Evolutionary conservation across 2,888 invertebrate species (phyloP), one percentile per base, ranked within the genome.

Genomic region (Agrochola litura): DNA sequence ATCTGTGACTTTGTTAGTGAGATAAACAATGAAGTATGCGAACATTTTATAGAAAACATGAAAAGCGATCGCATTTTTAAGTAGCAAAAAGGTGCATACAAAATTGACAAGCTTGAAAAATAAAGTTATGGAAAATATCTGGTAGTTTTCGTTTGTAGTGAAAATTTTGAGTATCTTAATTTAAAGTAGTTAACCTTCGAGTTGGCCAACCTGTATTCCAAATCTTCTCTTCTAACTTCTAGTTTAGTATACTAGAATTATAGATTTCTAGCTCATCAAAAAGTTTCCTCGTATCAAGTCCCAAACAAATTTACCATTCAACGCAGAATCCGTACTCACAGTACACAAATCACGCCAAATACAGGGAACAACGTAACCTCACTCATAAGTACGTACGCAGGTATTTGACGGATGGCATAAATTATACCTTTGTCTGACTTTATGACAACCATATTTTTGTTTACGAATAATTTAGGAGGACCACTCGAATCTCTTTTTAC

Each of bases 401-500:
- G 73, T 83, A 84, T 76, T 83, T 85, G 83, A 82, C 73, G 81
- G 79, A 81, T 86, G 60, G 79, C 76, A 88, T 85, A 88, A 87
- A 87, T 86, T 85, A 87, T 80, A 87, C 88, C 83, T 88, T 83
- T 86, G 84, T 77, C 78, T 78, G 74, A 69, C 73, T 86, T 86
- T 85, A 86, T 83, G 78, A 80, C 79, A 65, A 60, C 76, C 85
- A 83, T 86, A 84, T 86, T 84, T 85, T 84, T 86, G 86, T 86
- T 83, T 81, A 76, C 73, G 79, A 83, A 86, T 87, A 79, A 87
- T 84, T 84, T 72, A 84, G 77, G 52, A 64, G 78, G 67, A 77
- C 83, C 77, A 75, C 73, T 79, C 71, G 68, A 60, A 67, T 81
- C 69, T 77, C 30, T 81, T 85, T 81, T 76, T 72, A 72, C 77